Conservation (phyloP, 2,113 vertebrate species). For the Brevimyrus niger region DNA sequence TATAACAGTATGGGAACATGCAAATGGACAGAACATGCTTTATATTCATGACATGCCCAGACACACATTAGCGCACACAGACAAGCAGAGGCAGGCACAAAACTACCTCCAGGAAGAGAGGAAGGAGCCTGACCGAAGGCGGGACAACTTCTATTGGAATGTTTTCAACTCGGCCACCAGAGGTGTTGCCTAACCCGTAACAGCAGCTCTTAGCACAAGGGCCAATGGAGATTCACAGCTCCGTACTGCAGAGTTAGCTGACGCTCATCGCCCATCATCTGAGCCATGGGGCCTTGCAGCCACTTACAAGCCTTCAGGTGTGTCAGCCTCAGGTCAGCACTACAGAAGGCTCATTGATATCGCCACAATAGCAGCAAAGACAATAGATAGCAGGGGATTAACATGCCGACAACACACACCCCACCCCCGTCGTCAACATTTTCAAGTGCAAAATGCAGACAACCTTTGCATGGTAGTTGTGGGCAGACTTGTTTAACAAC, state of each 20-base stretch:
- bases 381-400: not conserved
- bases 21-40: not conserved
- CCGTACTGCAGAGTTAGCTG: not conserved
- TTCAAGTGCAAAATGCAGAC: not conserved
- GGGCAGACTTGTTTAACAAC: constrained; percentile 22
- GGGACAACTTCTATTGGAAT: not conserved
- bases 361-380: constrained; percentile 1
- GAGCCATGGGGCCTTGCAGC: not conserved
- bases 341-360: not conserved
- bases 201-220: not conserved
- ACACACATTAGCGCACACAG: not conserved
- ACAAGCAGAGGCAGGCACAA: not conserved
- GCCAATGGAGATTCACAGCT: not conserved
- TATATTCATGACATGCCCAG: not conserved
- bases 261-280: not conserved
- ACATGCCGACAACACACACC: not conserved
- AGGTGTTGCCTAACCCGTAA: not conserved
- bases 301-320: not conserved
- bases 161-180: not conserved
- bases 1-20: not conserved
- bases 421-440: not conserved
- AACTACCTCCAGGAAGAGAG: not conserved
- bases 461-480: constrained; percentile 2
- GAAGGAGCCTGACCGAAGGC: not conserved
- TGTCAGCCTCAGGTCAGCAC: not conserved